Base-by-base conservation (phyloP, 2,888 invertebrate genomes). In the Acholoe squamosa region DNA sequence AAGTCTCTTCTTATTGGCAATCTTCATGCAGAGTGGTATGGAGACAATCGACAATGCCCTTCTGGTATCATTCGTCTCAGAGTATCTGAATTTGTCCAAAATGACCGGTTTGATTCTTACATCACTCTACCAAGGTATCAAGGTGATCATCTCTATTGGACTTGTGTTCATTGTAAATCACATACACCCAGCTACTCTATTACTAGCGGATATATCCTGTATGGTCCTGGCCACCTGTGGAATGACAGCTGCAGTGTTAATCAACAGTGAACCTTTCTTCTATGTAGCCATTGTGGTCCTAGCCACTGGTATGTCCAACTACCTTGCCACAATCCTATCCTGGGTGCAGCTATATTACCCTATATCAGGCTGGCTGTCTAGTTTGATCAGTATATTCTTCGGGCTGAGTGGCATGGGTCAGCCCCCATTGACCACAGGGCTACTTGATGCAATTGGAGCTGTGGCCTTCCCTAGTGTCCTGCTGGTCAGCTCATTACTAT, bases 41-140 rank as follows among this genome's bases (percentile, higher is more conserved):
- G 90, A 90, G 31, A 14, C n/a, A 19, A 33, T 76, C 3, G 90
- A 90, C 12, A 56, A 31, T 22, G n/a, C 54, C 0, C 56, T 90
- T 16, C 25, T 90, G 14, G 43, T 76, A 33, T 61, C 76, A 14
- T 84, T 77, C 22, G 77, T 90, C 0, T 80, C 56, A 0, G 80
- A 54, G 12, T 90, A 90, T 52, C 34, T 90, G 77, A 22, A 31
- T 28, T 25, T 22, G 1, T 31, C 51, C 3, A 90, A 90, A 33
- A 25, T 54, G 54, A 51, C 56, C 0, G 90, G 90, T 33, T n/a
- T 90, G 10, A 25, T 54, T 31, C 16, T 80, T 3, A 80, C 90
- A 7, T 67, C 54, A 25, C n/a, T 90, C 19, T 90, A 90, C 34
- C 90, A 90, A 28, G 90, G 90, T 28, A 56, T 90, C 52, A 90